Evolutionary conservation across 2,888 invertebrate species (phyloP).

Genomic region (Dorcus hopei): DNA sequence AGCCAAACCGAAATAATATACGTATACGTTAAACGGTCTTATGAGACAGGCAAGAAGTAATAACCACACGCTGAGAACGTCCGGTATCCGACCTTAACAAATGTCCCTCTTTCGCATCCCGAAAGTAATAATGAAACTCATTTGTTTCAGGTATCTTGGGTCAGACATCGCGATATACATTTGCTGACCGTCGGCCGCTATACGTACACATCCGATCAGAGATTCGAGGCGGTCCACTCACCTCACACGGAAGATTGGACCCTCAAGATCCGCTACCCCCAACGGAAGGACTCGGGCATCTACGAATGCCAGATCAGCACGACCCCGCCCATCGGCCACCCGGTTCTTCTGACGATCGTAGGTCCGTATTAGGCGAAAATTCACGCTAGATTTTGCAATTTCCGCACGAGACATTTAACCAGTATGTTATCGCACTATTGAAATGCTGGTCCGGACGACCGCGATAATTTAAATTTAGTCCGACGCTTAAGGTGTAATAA

Average conservation of each 20-base stretch:
- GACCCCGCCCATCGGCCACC: conserved; percentile 82
- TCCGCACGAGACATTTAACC: conserved; percentile 10
- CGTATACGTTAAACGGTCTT: neutral
- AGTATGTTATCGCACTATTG: conserved; percentile 6
- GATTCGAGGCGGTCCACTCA: conserved; percentile 82
- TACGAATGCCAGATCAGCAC: conserved; percentile 92
- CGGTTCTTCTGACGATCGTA: conserved; percentile 76
- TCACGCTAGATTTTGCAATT: conserved; percentile 15
- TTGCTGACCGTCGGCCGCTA: conserved; percentile 71
- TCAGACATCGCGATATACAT: conserved; percentile 72
- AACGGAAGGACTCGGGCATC: conserved; percentile 71
- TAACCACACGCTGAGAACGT: neutral
- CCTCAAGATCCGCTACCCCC: conserved; percentile 70
- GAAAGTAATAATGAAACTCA: neutral
- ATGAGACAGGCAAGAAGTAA: neutral
- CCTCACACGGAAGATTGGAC: conserved; percentile 88
- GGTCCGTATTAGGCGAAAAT: conserved; percentile 58
- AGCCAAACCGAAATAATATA: no score
- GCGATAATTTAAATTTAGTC: neutral
- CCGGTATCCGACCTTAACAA: neutral
- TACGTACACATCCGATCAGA: conserved; percentile 79
- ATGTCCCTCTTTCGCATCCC: neutral
- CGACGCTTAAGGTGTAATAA: neutral
- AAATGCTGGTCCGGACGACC: neutral
- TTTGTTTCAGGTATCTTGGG: conserved; percentile 69